Evolutionary conservation across 2,888 invertebrate genomes (phyloP).

Genomic region (Leptinotarsa haldemani): DNA sequence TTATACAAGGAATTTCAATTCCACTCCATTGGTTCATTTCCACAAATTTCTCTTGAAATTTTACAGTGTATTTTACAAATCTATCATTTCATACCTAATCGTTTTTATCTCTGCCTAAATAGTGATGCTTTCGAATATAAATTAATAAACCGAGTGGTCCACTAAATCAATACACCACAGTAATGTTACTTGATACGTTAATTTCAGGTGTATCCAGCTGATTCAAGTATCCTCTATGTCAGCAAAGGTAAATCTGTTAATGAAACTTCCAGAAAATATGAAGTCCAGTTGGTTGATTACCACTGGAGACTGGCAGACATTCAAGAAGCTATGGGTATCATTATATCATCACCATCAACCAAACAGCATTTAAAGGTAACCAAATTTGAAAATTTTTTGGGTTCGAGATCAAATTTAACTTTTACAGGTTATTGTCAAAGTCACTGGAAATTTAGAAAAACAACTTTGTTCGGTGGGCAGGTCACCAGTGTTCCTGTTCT

Average conservation of each 20-base stretch:
- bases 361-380: constrained; percentile 57
- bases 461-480: constrained; percentile 45
- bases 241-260: constrained; percentile 49
- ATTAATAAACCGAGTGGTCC: no score
- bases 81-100: no score
- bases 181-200: neutral
- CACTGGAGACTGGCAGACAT: constrained; percentile 63
- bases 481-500: constrained; percentile 51
- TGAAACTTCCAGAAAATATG: constrained; percentile 50
- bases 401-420: constrained; percentile 9
- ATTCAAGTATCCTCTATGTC: constrained; percentile 59
- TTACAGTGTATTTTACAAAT: no score
- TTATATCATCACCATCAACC: constrained; percentile 58
- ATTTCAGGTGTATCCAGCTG: constrained; percentile 57
- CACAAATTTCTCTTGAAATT: no score
- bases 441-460: constrained; percentile 45
- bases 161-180: no score
- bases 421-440: constrained; percentile 52
- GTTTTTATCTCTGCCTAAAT: no score
- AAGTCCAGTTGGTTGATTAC: constrained; percentile 61
- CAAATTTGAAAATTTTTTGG: constrained; percentile 6
- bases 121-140: no score
- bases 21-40: no score
- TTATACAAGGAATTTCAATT: no score
- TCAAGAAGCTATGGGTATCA: constrained; percentile 60